A percentile compares a stretch with the other conserved stretches of the same genome.
phyloP scores from a whole-genome alignment of 2,113 vertebrate species.

The Marmota flaviventris region DNA sequence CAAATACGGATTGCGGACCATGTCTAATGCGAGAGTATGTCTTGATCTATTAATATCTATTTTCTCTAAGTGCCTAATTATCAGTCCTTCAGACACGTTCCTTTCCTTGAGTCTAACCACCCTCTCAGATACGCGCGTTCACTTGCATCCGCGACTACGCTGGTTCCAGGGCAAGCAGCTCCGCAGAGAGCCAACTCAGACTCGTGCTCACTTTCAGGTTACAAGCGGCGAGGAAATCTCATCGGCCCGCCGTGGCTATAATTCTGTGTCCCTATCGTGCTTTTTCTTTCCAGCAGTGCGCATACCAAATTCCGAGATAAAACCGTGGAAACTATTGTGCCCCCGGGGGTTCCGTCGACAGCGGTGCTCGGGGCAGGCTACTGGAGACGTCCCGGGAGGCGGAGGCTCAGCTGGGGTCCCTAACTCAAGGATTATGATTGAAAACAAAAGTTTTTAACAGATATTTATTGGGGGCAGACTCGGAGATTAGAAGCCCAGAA shows the following conservation, averaged over 20 bases:
- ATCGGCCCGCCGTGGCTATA: neutral
- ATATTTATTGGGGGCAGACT: neutral
- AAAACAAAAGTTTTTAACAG: neutral
- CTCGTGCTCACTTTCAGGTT: neutral
- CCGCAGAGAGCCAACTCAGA: neutral
- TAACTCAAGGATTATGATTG: neutral
- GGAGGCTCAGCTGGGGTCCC: neutral
- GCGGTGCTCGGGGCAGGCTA: fast-evolving
- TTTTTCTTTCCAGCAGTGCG: neutral
- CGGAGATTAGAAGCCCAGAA: neutral
- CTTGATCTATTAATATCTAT: neutral
- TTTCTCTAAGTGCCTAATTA: neutral
- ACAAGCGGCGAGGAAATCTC: neutral
- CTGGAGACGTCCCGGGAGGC: neutral
- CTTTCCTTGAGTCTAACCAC: neutral
- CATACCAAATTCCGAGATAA: neutral
- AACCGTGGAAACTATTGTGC: neutral
- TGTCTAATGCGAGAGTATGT: neutral
- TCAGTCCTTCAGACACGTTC: neutral
- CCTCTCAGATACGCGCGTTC: neutral
- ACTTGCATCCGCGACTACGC: neutral
- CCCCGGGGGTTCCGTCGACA: fast-evolving
- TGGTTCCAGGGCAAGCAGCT: neutral
- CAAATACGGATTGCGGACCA: neutral
- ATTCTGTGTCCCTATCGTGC: neutral